These are phyloP conservation scores for Lasioglossum albipes DNA, from an alignment of 1,140 invertebrate genomes.

Conservation along the genomic window DNA sequence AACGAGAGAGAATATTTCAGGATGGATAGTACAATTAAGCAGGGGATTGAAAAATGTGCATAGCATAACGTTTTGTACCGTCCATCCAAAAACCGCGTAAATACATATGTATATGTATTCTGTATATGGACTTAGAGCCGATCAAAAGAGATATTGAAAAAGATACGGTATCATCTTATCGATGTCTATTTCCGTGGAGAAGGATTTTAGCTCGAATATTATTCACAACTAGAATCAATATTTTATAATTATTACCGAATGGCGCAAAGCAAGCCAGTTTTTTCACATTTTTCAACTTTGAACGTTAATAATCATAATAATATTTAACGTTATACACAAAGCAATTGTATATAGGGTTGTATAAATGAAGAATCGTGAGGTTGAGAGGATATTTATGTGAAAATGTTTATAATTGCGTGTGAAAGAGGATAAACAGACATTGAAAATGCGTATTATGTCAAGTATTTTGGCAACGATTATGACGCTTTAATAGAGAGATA, in stretches of 20 bases:
- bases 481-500: constrained; percentile 1
- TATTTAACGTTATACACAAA: not conserved
- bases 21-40: not conserved
- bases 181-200: not conserved
- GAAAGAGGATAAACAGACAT: not conserved
- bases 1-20: not conserved
- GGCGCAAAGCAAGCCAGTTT: not conserved
- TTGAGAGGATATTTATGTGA: not conserved
- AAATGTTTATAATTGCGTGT: constrained; percentile 15
- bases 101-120: too few relatives aligned
- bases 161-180: not conserved
- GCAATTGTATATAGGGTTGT: constrained; percentile 9
- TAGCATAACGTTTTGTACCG: not conserved
- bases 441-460: not conserved
- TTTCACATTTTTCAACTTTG: not conserved
- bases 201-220: not conserved
- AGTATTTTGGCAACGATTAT: constrained; percentile 17
- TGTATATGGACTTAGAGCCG: not conserved
- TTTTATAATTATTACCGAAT: not conserved
- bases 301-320: not conserved
- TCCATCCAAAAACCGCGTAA: not conserved
- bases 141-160: not conserved
- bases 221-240: not conserved
- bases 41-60: not conserved
- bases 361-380: not conserved